Evolutionary conservation across 92 coral and sea anemone species (phyloP).

Genomic region (Metridium senile): DNA sequence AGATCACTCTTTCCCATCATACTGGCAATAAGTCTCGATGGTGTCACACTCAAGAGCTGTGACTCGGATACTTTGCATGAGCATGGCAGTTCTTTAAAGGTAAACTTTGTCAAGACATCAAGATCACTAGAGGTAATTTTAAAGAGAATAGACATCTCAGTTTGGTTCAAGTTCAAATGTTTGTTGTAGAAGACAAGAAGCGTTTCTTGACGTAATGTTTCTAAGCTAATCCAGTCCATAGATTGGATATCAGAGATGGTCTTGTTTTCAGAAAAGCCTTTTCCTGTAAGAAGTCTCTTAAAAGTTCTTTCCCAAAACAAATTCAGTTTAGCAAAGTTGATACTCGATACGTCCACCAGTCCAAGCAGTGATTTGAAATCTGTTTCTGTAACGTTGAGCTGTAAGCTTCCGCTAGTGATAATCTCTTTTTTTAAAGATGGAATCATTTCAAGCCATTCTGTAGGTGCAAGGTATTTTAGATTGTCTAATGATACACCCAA

Average conservation of each 20-base stretch:
- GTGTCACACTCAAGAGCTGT: slow-evolving; percentile 15
- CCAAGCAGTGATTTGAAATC: slow-evolving; percentile 41
- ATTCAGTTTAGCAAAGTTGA: slow-evolving; percentile 47
- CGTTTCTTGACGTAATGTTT: slow-evolving; percentile 23
- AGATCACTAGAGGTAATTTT: slow-evolving; percentile 32
- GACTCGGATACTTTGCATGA: slow-evolving; percentile 34
- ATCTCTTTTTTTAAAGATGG: slow-evolving; percentile 52
- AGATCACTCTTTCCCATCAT: slow-evolving; percentile 49
- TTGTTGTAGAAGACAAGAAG: slow-evolving; percentile 45
- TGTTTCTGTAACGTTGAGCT: slow-evolving; percentile 37
- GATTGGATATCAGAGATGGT: slow-evolving; percentile 28
- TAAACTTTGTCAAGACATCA: slow-evolving; percentile 49
- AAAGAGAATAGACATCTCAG: slow-evolving; percentile 47
- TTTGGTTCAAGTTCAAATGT: slow-evolving; percentile 32
- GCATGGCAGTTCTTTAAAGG: slow-evolving; percentile 51
- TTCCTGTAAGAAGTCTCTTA: slow-evolving; percentile 44
- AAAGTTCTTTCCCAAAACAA: slow-evolving; percentile 55
- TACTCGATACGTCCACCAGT: slow-evolving; percentile 21
- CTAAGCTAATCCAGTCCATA: neutral
- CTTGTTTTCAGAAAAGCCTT: slow-evolving; percentile 36
- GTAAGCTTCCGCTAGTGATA: slow-evolving; percentile 45
- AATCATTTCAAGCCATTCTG: slow-evolving; percentile 73
- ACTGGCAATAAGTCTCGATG: slow-evolving; percentile 29
- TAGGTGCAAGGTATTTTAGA: slow-evolving; percentile 47
- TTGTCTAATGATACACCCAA: neutral